phyloP scores from a whole-genome alignment of 2,113 vertebrate genomes.

The Hippotragus niger region DNA sequence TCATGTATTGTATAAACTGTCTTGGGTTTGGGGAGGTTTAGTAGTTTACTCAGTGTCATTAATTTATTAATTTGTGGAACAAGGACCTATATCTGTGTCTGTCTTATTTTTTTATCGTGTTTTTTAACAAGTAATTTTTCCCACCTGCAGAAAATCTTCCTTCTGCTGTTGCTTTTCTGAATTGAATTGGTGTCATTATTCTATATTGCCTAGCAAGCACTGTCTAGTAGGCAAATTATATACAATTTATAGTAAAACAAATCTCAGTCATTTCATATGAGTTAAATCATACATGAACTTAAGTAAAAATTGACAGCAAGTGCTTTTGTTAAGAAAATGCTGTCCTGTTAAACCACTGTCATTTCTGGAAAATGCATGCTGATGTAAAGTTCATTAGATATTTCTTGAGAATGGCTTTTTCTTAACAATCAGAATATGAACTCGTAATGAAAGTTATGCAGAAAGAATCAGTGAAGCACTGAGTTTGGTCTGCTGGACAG shows the following conservation, averaged over 20 bases:
- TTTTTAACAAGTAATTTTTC: background rate
- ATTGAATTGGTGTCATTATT: background rate
- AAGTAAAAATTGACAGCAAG: background rate
- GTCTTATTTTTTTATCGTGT: background rate
- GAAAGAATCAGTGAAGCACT: background rate
- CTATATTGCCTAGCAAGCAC: background rate
- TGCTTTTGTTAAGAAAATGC: background rate
- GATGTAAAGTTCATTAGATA: background rate
- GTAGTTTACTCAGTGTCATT: background rate
- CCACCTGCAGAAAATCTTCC: background rate
- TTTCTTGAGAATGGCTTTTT: background rate
- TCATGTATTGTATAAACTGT: background rate
- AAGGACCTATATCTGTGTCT: background rate
- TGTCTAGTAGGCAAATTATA: background rate
- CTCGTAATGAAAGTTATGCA: background rate
- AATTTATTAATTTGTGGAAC: background rate
- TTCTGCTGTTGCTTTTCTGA: background rate
- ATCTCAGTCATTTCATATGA: background rate
- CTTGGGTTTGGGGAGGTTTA: background rate
- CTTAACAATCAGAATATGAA: conserved; percentile 12
- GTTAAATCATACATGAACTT: background rate
- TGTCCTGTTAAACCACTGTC: background rate
- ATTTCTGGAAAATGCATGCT: background rate
- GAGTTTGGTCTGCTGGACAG: background rate
- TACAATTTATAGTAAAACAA: background rate